Conservation (phyloP, 2,888 invertebrate genomes). For the Adelognathus sp. region DNA sequence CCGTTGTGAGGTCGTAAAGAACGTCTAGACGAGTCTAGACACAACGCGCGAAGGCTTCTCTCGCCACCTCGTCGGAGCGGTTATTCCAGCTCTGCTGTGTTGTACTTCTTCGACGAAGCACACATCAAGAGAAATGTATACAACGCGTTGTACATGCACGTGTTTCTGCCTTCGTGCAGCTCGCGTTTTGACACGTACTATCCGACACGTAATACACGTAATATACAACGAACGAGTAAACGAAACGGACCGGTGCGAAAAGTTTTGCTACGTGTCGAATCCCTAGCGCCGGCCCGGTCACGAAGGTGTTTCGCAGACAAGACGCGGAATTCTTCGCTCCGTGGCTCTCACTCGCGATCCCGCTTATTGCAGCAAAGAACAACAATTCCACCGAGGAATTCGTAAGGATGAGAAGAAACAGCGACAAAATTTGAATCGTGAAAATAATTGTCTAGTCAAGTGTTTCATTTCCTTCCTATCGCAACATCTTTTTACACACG, state of each 20-base stretch:
- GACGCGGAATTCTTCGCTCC: constrained; percentile 11
- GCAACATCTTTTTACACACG: too few species aligned
- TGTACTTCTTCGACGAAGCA: constrained; percentile 10
- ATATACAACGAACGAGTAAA: constrained; percentile 12
- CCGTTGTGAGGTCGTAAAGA: constrained; percentile 54
- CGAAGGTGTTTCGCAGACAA: constrained; percentile 36
- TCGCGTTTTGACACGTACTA: neutral
- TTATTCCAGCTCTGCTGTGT: constrained; percentile 7
- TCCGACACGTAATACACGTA: constrained; percentile 15
- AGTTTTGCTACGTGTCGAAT: constrained; percentile 35
- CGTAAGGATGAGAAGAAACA: neutral
- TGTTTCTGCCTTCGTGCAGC: constrained; percentile 26
- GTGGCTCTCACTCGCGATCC: neutral
- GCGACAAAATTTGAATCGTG: too few species aligned
- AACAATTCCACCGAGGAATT: neutral
- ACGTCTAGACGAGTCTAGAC: constrained; percentile 59
- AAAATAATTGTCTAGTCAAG: too few species aligned
- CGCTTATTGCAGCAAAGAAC: neutral
- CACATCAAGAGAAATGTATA: neutral
- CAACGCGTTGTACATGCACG: too few species aligned
- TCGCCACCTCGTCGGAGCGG: constrained; percentile 35
- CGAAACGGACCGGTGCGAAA: constrained; percentile 27
- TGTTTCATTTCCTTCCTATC: too few species aligned
- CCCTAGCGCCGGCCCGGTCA: constrained; percentile 32
- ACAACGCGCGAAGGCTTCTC: constrained; percentile 47